A percentile compares a stretch with the other conserved stretches of the same genome.
Conservation (phyloP, 2,888 invertebrate species). For the Leptinotarsa rubiginosa region DNA sequence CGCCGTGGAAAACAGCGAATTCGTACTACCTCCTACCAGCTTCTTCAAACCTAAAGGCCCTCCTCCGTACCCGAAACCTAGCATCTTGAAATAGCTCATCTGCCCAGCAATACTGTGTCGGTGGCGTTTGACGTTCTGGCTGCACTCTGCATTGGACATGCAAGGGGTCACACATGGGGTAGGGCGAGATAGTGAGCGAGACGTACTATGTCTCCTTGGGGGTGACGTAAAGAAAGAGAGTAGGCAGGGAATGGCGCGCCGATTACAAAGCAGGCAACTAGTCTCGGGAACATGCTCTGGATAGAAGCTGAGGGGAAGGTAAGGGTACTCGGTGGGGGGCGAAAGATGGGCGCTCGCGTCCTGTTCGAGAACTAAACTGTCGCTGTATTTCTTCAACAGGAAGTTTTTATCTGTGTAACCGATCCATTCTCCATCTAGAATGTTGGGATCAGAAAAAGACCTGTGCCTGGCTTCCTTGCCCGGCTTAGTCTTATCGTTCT, state of each 20-base stretch:
- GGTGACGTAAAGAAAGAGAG: slow-evolving; percentile 60
- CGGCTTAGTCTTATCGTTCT: slow-evolving; percentile 41
- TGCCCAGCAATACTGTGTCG: slow-evolving; percentile 96
- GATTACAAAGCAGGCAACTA: slow-evolving; percentile 52
- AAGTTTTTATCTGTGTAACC: slow-evolving; percentile 52
- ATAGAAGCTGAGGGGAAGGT: slow-evolving; percentile 59
- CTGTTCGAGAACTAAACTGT: slow-evolving; percentile 48
- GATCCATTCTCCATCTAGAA: slow-evolving; percentile 57
- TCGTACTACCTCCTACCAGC: slow-evolving; percentile 76
- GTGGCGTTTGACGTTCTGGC: slow-evolving; percentile 75
- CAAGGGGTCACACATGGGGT: slow-evolving; percentile 57
- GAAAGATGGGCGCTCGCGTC: slow-evolving; percentile 47
- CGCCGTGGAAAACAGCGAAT: slow-evolving; percentile 94
- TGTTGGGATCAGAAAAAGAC: slow-evolving; percentile 65
- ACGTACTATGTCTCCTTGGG: slow-evolving; percentile 44
- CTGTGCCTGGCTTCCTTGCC: slow-evolving; percentile 51
- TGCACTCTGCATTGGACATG: slow-evolving; percentile 63
- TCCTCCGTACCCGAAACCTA: slow-evolving; percentile 80
- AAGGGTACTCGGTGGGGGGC: slow-evolving; percentile 52
- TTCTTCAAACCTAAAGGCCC: slow-evolving; percentile 71
- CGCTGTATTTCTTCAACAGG: slow-evolving; percentile 54
- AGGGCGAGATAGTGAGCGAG: slow-evolving; percentile 61
- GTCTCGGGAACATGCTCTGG: slow-evolving; percentile 53
- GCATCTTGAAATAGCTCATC: slow-evolving; percentile 93
- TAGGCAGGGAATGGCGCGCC: slow-evolving; percentile 58